Evolutionary conservation across 2,113 vertebrate species (phyloP).

Genomic region (Aphyosemion australe): DNA sequence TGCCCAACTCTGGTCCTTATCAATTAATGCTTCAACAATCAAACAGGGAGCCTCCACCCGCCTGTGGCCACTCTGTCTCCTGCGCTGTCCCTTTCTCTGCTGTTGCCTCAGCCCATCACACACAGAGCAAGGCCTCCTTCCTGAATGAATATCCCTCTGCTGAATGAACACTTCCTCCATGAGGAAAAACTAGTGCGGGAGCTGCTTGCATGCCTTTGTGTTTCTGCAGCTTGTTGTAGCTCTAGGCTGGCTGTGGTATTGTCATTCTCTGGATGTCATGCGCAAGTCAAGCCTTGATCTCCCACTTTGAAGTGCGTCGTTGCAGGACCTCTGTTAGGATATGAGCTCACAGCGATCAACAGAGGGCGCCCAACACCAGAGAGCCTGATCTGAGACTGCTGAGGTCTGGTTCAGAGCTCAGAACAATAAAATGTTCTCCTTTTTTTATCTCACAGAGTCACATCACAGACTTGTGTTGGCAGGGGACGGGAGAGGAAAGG

Average conservation of each 20-base stretch:
- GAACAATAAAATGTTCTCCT: constrained; percentile 82
- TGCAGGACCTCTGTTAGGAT: constrained; percentile 29
- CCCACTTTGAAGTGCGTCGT: constrained; percentile 78
- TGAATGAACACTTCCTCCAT: constrained; percentile 61
- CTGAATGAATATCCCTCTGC: constrained; percentile 61
- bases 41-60: constrained; percentile 51
- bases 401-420: constrained; percentile 72
- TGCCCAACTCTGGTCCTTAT: constrained; percentile 55
- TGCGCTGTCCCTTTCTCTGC: constrained; percentile 47
- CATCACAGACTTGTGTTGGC: constrained; percentile 76
- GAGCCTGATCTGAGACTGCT: constrained; percentile 14
- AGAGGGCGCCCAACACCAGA: constrained; percentile 74
- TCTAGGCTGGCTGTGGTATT: constrained; percentile 73
- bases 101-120: constrained; percentile 36
- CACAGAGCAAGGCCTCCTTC: constrained; percentile 71
- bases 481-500: constrained; percentile 62
- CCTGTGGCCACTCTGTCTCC: constrained; percentile 64
- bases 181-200: constrained; percentile 57
- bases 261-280: constrained; percentile 80
- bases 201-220: constrained; percentile 70
- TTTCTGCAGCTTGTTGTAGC: constrained; percentile 60
- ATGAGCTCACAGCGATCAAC: constrained; percentile 40
- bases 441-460: constrained; percentile 77
- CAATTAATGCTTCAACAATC: constrained; percentile 73
- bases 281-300: constrained; percentile 79